Evolutionary conservation across 1,140 invertebrate species (phyloP).

Genomic region (Metaphire vulgaris): DNA sequence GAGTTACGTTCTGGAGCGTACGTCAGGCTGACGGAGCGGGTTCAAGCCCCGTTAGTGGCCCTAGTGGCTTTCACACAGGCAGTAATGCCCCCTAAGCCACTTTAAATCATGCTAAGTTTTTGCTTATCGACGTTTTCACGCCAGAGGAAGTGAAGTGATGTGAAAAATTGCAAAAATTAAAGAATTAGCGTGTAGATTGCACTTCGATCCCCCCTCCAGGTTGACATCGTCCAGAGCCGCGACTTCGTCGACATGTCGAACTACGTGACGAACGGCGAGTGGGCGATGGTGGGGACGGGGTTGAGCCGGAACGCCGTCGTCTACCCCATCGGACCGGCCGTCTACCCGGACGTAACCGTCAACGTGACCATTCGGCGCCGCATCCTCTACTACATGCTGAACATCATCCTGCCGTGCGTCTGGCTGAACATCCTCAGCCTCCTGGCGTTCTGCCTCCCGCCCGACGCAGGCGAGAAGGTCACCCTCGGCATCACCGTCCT

Average conservation of each 20-base stretch:
- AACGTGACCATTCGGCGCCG: conserved; percentile 45
- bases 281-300: conserved; percentile 27
- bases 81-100: no score
- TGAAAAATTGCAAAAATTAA: no score
- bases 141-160: no score
- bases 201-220: conserved; percentile 70
- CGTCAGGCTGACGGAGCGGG: no score
- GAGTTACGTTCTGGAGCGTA: no score
- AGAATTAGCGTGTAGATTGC: no score
- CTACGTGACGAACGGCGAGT: conserved; percentile 49
- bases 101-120: no score
- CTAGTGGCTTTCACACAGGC: no score
- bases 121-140: no score
- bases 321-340: conserved; percentile 43
- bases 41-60: no score
- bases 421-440: conserved; percentile 39
- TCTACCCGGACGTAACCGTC: conserved; percentile 54
- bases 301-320: conserved; percentile 29
- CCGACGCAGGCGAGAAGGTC: conserved; percentile 59
- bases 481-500: conserved; percentile 59
- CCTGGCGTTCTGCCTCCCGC: conserved; percentile 59
- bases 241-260: conserved; percentile 55
- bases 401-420: conserved; percentile 58
- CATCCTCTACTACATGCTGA: conserved; percentile 55
- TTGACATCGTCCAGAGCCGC: conserved; percentile 57